phyloP scores from a whole-genome alignment of 2,888 invertebrate genomes.

The Apamea epomidion region DNA sequence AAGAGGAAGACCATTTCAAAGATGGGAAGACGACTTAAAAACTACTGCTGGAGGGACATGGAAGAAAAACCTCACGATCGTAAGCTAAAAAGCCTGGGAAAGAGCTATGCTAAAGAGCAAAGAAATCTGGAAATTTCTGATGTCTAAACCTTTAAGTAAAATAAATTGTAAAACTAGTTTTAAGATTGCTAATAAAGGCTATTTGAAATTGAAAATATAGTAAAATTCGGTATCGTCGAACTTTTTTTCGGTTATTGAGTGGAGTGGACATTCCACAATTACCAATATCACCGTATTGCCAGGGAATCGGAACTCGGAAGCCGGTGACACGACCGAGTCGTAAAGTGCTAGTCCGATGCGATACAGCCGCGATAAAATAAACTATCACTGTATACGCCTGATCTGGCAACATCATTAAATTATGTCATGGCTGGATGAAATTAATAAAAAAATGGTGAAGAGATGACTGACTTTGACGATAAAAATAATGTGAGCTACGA shows the following conservation, averaged over 20 bases:
- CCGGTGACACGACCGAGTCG: conserved; percentile 54
- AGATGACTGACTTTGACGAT: not conserved
- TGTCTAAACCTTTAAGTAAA: not conserved
- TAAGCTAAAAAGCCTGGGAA: not conserved
- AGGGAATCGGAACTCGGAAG: conserved; percentile 50
- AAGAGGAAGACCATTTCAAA: not conserved
- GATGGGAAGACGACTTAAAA: not conserved
- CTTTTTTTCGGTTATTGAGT: not conserved
- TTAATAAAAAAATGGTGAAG: conserved; percentile 45
- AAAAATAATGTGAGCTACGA: not conserved
- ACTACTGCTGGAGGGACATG: not conserved
- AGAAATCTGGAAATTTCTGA: not conserved
- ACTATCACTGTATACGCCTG: conserved; percentile 55
- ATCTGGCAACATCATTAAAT: conserved; percentile 29
- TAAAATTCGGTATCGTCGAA: not conserved
- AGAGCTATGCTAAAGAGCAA: not conserved
- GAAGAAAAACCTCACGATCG: not conserved
- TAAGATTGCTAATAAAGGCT: not conserved
- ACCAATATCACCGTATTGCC: not conserved
- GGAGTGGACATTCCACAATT: conserved; percentile 23
- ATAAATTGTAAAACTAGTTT: not conserved
- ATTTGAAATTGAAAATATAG: not conserved
- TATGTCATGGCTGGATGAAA: conserved; percentile 27
- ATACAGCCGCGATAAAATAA: conserved; percentile 64
- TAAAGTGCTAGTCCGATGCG: conserved; percentile 57